phyloP scores from a whole-genome alignment of 2,797 vertebrate genomes.

The Brachymystax lenok region DNA sequence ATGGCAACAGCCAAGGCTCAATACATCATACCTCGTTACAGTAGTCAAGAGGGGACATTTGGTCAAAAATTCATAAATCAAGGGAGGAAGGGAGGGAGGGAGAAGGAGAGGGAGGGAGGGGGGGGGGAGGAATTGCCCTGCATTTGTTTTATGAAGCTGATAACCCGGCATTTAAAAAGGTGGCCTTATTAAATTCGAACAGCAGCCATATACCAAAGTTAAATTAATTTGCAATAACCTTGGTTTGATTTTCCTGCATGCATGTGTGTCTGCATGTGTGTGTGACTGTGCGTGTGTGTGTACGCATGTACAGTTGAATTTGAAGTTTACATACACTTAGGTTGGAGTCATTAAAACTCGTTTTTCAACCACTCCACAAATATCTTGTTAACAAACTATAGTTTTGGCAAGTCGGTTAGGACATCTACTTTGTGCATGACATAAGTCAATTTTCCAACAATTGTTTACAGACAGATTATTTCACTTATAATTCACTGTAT shows the following conservation, averaged over 20 bases:
- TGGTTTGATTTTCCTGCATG: conserved; percentile 58
- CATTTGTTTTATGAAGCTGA: conserved; percentile 69
- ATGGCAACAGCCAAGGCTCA: conserved; percentile 86
- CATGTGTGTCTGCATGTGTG: background rate
- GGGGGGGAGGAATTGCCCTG: conserved; percentile 60
- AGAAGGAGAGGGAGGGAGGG: no score
- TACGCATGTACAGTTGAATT: conserved; percentile 11
- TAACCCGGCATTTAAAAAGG: conserved; percentile 67
- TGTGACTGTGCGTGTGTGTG: conserved; percentile 34
- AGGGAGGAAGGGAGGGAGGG: conserved; percentile 50
- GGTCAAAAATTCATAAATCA: conserved; percentile 83
- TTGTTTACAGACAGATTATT: no score
- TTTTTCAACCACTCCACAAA: no score
- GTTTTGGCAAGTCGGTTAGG: no score
- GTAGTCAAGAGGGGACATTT: conserved; percentile 81
- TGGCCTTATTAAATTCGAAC: conserved; percentile 68
- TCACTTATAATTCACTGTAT: no score
- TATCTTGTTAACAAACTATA: no score
- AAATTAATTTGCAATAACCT: conserved; percentile 71
- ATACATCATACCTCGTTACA: conserved; percentile 88
- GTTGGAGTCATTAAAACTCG: no score
- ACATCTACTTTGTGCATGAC: no score
- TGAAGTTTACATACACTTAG: no score
- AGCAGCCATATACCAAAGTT: conserved; percentile 48
- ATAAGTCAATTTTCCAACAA: no score